A percentile compares a stretch with the other conserved stretches of the same genome.
Conservation (phyloP, 1,140 invertebrate species). For the Monochamus saltuarius region DNA sequence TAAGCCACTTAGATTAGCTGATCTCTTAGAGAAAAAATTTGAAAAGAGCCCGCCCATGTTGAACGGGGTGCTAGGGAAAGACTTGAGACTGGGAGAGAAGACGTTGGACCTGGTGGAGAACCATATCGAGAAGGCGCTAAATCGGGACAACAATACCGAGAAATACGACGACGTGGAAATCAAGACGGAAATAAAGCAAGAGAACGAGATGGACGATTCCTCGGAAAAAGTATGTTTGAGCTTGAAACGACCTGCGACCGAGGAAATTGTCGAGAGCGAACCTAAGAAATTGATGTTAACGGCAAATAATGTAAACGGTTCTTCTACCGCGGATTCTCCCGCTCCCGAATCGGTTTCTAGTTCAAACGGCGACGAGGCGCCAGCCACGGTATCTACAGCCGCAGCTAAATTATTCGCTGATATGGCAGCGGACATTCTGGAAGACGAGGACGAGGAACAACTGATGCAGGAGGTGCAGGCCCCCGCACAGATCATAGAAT, state of each 20-base stretch:
- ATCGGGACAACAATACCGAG: constrained; percentile 36
- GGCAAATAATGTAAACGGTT: constrained; percentile 55
- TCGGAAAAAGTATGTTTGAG: constrained; percentile 9
- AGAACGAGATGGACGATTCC: constrained; percentile 18
- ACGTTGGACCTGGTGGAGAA: constrained; percentile 64
- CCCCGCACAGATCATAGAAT: constrained; percentile 17
- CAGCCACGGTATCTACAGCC: constrained; percentile 64
- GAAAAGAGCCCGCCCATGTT: constrained; percentile 60
- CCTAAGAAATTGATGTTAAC: constrained; percentile 54
- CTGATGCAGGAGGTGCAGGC: constrained; percentile 45
- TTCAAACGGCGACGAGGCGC: constrained; percentile 55
- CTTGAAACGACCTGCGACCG: constrained; percentile 52
- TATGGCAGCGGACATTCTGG: constrained; percentile 68
- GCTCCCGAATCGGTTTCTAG: constrained; percentile 54
- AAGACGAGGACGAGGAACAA: constrained; percentile 66
- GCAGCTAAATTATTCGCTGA: constrained; percentile 71
- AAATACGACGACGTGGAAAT: not conserved
- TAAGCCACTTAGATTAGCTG: constrained; percentile 64
- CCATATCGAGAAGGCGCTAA: constrained; percentile 60
- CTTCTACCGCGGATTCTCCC: constrained; percentile 50
- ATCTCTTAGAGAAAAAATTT: constrained; percentile 67
- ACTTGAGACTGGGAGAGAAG: constrained; percentile 62
- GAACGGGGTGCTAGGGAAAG: constrained; percentile 62
- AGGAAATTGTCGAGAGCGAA: constrained; percentile 51
- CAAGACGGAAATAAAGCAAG: constrained; percentile 14